Conservation (phyloP, 2,797 vertebrate species). For the Pangasius sanitwongsei region DNA sequence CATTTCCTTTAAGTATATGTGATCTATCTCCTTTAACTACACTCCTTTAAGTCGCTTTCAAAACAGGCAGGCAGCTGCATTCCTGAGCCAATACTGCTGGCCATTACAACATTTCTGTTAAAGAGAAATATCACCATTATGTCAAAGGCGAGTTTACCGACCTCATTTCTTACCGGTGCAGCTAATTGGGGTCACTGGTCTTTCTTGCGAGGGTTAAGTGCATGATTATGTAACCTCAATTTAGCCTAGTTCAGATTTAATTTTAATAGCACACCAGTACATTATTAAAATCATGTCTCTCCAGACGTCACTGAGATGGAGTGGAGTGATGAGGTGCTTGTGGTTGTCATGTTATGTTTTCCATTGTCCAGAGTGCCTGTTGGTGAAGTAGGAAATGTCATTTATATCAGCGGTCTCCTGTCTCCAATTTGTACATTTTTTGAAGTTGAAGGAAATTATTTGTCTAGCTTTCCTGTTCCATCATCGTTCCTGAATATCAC, state of each 20-base stretch:
- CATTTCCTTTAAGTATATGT: slow-evolving; percentile 27
- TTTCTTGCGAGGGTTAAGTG: slow-evolving; percentile 32
- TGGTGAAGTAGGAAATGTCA: slow-evolving; percentile 51
- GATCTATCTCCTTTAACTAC: background rate
- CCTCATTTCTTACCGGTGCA: slow-evolving; percentile 23
- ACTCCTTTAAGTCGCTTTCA: slow-evolving; percentile 11
- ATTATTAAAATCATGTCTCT: slow-evolving; percentile 51
- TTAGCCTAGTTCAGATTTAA: slow-evolving; percentile 35
- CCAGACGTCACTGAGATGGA: slow-evolving; percentile 45
- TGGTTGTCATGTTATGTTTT: slow-evolving; percentile 53
- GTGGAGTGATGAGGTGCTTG: slow-evolving; percentile 59
- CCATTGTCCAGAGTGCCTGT: slow-evolving; percentile 55
- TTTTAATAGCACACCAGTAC: slow-evolving; percentile 46
- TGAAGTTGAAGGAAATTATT: slow-evolving; percentile 54
- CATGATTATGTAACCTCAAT: slow-evolving; percentile 49
- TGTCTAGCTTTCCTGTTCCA: slow-evolving; percentile 51
- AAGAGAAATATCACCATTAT: slow-evolving; percentile 51
- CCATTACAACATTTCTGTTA: slow-evolving; percentile 24
- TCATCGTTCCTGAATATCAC: slow-evolving; percentile 23
- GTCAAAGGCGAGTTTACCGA: slow-evolving; percentile 25
- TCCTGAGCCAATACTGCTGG: background rate
- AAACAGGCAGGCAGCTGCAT: slow-evolving; percentile 18
- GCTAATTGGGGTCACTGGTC: slow-evolving; percentile 35
- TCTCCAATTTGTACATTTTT: slow-evolving; percentile 54
- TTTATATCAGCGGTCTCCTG: slow-evolving; percentile 58